These are phyloP conservation scores for Pheosia gnoma DNA, from an alignment of 2,888 invertebrate species.

Conservation along the genomic window DNA sequence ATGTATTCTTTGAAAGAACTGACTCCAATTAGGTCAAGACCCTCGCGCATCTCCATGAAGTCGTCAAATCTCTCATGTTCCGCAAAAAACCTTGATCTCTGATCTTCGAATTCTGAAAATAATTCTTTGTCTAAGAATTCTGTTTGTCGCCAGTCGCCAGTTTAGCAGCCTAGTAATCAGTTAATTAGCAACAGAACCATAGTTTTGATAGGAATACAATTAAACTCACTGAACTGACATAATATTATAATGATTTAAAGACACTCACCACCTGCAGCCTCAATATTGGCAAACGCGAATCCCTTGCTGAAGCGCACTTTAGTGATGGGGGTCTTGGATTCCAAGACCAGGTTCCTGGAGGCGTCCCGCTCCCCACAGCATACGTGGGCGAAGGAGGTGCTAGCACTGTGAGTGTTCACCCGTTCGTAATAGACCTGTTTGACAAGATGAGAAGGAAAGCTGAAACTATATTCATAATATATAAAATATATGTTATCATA, in stretches of 20 bases:
- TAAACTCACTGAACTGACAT: background rate
- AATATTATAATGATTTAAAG: background rate
- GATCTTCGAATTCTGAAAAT: slow-evolving; percentile 90
- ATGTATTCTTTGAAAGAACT: slow-evolving; percentile 83
- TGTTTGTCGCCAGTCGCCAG: background rate
- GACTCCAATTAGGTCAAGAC: slow-evolving; percentile 88
- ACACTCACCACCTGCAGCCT: slow-evolving; percentile 85
- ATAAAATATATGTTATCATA: too few species aligned
- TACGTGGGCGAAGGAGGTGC: slow-evolving; percentile 90
- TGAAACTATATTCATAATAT: background rate
- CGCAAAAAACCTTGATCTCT: slow-evolving; percentile 90
- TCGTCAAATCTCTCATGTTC: slow-evolving; percentile 92
- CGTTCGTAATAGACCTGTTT: slow-evolving; percentile 91
- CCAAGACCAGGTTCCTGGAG: slow-evolving; percentile 87
- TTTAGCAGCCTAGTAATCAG: background rate
- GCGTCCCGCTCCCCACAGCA: slow-evolving; percentile 91
- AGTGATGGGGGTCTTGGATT: slow-evolving; percentile 88
- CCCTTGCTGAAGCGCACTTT: slow-evolving; percentile 91
- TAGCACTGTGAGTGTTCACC: slow-evolving; percentile 91
- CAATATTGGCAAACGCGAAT: slow-evolving; percentile 91
- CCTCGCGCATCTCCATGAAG: slow-evolving; percentile 93
- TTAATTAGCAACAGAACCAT: too few species aligned
- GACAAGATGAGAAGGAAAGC: slow-evolving; percentile 2
- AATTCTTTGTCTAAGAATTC: background rate
- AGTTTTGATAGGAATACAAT: too few species aligned